Evolutionary conservation across 2,113 vertebrate species (phyloP).

Genomic region (Scatophagus argus): DNA sequence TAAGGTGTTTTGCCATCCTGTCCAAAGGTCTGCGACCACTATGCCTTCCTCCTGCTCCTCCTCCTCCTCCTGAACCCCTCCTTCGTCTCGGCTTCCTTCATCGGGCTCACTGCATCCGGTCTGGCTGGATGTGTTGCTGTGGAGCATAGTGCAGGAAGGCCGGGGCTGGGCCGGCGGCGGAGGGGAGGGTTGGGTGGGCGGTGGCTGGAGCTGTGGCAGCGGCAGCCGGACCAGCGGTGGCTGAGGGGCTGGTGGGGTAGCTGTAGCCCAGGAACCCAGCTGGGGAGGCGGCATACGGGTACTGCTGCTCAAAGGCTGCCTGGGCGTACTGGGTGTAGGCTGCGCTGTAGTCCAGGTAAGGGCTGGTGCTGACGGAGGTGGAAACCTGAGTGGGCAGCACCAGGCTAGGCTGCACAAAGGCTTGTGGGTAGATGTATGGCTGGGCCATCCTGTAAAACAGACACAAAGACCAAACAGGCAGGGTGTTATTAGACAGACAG

Average conservation of each 20-base stretch:
- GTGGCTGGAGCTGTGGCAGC: slow-evolving; percentile 77
- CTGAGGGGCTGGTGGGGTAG: slow-evolving; percentile 86
- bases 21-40: slow-evolving; percentile 37
- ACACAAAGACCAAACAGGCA: slow-evolving; percentile 43
- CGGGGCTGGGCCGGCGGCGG: slow-evolving; percentile 68
- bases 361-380: slow-evolving; percentile 86
- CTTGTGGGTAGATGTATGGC: slow-evolving; percentile 92
- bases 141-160: slow-evolving; percentile 92
- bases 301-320: slow-evolving; percentile 94
- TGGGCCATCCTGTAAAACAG: slow-evolving; percentile 88
- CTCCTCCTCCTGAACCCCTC: neutral
- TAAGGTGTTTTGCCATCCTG: slow-evolving; percentile 21
- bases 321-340: slow-evolving; percentile 92
- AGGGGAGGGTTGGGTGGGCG: slow-evolving; percentile 82
- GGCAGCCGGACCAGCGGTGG: slow-evolving; percentile 72
- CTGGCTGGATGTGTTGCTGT: slow-evolving; percentile 91
- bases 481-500: slow-evolving; percentile 27
- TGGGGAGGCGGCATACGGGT: slow-evolving; percentile 92
- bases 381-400: slow-evolving; percentile 90
- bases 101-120: slow-evolving; percentile 89
- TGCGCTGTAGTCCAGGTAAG: slow-evolving; percentile 91
- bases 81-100: neutral
- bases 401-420: slow-evolving; percentile 92
- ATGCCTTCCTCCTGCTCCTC: neutral
- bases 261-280: slow-evolving; percentile 88